Conservation (phyloP, 2,797 vertebrate species). For the Neostethus bicornis region DNA sequence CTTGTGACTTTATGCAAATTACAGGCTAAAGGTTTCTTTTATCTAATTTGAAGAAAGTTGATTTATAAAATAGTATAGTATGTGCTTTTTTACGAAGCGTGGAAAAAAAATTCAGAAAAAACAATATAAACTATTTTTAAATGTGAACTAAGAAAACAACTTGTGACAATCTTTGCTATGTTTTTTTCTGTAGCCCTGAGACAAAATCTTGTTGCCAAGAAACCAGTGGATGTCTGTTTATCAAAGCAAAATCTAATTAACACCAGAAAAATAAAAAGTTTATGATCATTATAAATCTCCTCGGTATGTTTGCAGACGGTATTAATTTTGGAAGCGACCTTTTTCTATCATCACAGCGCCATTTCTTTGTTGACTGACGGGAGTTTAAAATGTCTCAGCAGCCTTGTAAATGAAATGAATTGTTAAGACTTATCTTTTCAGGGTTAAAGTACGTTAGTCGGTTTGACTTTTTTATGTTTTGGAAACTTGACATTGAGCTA, state of each 20-base stretch:
- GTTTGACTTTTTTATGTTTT: neutral
- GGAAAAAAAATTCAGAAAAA: neutral
- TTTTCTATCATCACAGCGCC: constrained; percentile 24
- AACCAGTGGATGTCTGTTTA: constrained; percentile 57
- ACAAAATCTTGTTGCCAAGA: constrained; percentile 54
- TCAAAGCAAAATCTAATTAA: constrained; percentile 73
- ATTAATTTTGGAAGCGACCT: constrained; percentile 4
- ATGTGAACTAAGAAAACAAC: neutral
- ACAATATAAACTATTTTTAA: neutral
- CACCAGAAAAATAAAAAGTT: constrained; percentile 54
- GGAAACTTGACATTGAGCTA: neutral
- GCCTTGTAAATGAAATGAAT: constrained; percentile 33
- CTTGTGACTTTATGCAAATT: constrained; percentile 1
- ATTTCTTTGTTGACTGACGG: constrained; percentile 23
- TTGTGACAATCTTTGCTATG: neutral
- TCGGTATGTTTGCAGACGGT: constrained; percentile 40
- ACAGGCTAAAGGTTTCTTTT: neutral
- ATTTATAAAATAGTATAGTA: neutral
- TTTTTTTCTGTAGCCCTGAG: constrained; percentile 19
- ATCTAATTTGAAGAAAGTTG: neutral
- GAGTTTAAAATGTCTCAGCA: constrained; percentile 24
- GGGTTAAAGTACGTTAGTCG: constrained; percentile 17
- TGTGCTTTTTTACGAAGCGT: neutral
- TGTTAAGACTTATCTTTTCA: constrained; percentile 10
- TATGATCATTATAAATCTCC: constrained; percentile 67